Evolutionary conservation across 2,888 invertebrate genomes (phyloP).

Genomic region (Callyntrura guangdongensis): DNA sequence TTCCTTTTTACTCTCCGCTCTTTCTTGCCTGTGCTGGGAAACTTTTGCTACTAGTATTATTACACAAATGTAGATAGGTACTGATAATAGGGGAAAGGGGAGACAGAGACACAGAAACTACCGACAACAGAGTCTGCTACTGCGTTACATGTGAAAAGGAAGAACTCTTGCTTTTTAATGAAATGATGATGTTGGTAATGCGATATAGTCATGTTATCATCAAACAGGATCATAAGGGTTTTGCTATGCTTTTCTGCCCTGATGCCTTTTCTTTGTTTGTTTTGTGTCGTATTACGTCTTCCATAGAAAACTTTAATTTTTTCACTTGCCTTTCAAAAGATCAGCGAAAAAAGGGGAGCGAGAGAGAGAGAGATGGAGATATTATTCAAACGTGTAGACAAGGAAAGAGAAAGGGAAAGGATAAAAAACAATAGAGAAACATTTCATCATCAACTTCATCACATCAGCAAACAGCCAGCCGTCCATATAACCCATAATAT

Average conservation of each 20-base stretch:
- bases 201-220: constrained; percentile 45
- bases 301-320: constrained; percentile 36
- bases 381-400: too few species aligned
- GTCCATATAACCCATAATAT: too few species aligned
- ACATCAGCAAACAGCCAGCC: constrained; percentile 21
- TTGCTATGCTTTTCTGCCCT: constrained; percentile 45
- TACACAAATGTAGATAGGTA: too few species aligned
- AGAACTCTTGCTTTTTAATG: not conserved
- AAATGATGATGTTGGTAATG: not conserved
- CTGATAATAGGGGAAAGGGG: too few species aligned
- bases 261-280: constrained; percentile 44
- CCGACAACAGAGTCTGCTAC: too few species aligned
- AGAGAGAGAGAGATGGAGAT: not conserved
- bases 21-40: too few species aligned
- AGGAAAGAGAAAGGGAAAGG: not conserved
- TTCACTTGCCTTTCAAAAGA: constrained; percentile 20
- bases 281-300: constrained; percentile 18
- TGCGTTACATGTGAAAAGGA: not conserved
- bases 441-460: constrained; percentile 43
- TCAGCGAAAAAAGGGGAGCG: not conserved
- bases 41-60: too few species aligned
- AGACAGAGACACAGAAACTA: too few species aligned
- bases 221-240: constrained; percentile 41
- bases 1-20: constrained; percentile 10
- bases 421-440: constrained; percentile 36